Evolutionary conservation across 1,140 invertebrate species (phyloP).

Genomic region (Drosophila tropicalis): DNA sequence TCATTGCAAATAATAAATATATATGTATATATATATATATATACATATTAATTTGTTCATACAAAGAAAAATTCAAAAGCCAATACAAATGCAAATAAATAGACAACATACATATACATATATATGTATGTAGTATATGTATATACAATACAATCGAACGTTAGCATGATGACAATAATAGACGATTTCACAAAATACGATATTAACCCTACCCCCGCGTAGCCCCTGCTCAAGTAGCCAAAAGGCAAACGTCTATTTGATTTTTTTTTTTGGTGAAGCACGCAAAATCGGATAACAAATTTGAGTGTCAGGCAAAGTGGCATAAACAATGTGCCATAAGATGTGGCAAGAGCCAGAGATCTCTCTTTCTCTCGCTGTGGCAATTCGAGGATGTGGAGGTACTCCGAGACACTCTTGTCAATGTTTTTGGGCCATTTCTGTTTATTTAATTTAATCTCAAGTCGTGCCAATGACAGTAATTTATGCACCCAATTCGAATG

Average conservation of each 20-base stretch:
- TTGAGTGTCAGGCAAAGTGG: slow-evolving; percentile 76
- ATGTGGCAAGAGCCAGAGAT: slow-evolving; percentile 13
- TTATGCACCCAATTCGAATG: slow-evolving; percentile 66
- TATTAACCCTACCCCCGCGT: slow-evolving; percentile 22
- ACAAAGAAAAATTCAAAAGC: slow-evolving; percentile 60
- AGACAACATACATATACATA: slow-evolving; percentile 38
- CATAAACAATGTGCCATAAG: slow-evolving; percentile 62
- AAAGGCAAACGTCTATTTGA: slow-evolving; percentile 10
- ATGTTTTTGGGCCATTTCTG: background rate
- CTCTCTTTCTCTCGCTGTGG: background rate
- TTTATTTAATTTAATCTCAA: slow-evolving; percentile 46
- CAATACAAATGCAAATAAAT: slow-evolving; percentile 65
- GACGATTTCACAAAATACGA: slow-evolving; percentile 79
- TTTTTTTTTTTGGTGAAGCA: slow-evolving; percentile 44
- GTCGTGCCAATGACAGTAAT: slow-evolving; percentile 62
- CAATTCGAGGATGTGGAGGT: background rate
- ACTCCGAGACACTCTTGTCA: background rate
- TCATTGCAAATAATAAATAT: slow-evolving; percentile 71
- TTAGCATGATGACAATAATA: slow-evolving; percentile 80
- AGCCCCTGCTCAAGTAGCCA: too few relatives aligned
- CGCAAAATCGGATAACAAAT: slow-evolving; percentile 75
- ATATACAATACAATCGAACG: slow-evolving; percentile 62
- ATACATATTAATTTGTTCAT: slow-evolving; percentile 19
- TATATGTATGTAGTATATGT: slow-evolving; percentile 9
- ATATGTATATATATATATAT: slow-evolving; percentile 44